These are phyloP conservation scores for Chaitophorus viminalis DNA, from an alignment of 2,888 invertebrate species.

Conservation along the genomic window DNA sequence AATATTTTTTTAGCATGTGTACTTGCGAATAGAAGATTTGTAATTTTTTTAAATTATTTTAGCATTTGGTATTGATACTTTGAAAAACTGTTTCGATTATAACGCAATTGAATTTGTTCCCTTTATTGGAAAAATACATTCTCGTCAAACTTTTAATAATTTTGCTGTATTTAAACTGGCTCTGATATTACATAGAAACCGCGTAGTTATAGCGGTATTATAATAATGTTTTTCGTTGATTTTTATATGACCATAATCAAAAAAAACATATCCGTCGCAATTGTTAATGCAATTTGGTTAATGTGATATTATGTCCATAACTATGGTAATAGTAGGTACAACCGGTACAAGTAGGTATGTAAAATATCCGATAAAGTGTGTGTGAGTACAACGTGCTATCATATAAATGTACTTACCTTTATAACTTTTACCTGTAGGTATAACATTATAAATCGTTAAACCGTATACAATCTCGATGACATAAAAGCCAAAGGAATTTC, in stretches of 20 bases:
- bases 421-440: too few species aligned
- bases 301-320: too few species aligned
- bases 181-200: neutral
- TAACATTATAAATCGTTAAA: neutral
- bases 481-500: constrained; percentile 1
- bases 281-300: neutral
- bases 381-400: neutral
- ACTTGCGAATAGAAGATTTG: too few species aligned
- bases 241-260: neutral
- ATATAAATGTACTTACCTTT: neutral
- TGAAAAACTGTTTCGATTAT: neutral
- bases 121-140: neutral
- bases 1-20: too few species aligned
- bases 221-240: neutral
- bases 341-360: neutral
- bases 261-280: neutral
- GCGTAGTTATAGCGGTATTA: neutral
- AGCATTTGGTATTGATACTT: neutral
- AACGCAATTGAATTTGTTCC: neutral
- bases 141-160: neutral
- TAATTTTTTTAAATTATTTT: neutral
- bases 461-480: neutral
- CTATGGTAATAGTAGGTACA: too few species aligned
- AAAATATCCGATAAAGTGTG: neutral
- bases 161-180: neutral